Percentiles rank a stretch among this genome's conserved stretches.
Conservation (phyloP, 2,113 vertebrate genomes). For the mouse (Mus musculus) region GRCm39 chr13:107245001-107245500, state of each 20-base stretch:
- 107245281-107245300: background rate
- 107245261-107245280: background rate
- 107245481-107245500: background rate
- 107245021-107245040: background rate
- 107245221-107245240: background rate
- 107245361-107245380: background rate
- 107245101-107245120: background rate
- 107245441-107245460: background rate
- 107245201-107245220: background rate
- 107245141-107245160: background rate
- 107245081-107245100: background rate
- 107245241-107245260: constrained; percentile 2
- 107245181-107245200: background rate
- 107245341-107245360: background rate
- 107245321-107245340: background rate
- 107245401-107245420: constrained; percentile 10
- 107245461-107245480: background rate
- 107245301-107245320: background rate
- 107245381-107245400: background rate
- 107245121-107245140: background rate
- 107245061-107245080: background rate
- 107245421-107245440: background rate
- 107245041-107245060: background rate
- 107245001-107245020: background rate
- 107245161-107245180: background rate